Percentiles rank a stretch among this genome's conserved stretches.
Evolutionary conservation across 2,797 vertebrate species (phyloP).

Genomic region (Ficedula albicollis): DNA sequence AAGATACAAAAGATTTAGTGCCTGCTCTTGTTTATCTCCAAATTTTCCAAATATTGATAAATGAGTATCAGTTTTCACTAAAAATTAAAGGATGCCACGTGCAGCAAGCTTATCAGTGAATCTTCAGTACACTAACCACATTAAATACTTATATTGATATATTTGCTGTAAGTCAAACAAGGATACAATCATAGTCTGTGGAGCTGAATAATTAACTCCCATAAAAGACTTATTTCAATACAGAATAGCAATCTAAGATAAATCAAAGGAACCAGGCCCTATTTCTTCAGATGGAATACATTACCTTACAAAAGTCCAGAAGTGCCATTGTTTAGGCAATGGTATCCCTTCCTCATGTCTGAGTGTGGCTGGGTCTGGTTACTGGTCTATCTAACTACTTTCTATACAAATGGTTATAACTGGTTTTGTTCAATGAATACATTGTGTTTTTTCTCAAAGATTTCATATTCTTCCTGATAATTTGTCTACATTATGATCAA

Average conservation of each 20-base stretch:
- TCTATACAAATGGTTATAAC: background rate
- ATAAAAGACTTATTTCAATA: background rate
- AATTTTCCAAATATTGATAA: background rate
- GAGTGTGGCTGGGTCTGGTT: background rate
- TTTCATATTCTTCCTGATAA: background rate
- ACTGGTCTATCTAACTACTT: no score
- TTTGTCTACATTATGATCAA: background rate
- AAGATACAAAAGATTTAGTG: background rate
- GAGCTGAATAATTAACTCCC: background rate
- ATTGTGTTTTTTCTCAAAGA: accelerated
- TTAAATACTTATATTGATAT: background rate
- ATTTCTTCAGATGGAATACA: background rate
- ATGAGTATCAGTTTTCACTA: background rate
- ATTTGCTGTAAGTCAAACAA: background rate
- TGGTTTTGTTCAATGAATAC: background rate
- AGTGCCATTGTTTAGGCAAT: background rate
- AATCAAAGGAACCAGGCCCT: background rate
- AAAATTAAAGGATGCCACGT: background rate
- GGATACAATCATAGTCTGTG: background rate
- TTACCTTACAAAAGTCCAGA: background rate
- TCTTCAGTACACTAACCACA: background rate
- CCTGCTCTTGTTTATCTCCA: background rate
- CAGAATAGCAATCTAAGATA: background rate
- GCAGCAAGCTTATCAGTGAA: background rate
- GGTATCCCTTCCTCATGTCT: background rate